phyloP scores from a whole-genome alignment of 2,888 invertebrate species.

The Leptura quadrifasciata region DNA sequence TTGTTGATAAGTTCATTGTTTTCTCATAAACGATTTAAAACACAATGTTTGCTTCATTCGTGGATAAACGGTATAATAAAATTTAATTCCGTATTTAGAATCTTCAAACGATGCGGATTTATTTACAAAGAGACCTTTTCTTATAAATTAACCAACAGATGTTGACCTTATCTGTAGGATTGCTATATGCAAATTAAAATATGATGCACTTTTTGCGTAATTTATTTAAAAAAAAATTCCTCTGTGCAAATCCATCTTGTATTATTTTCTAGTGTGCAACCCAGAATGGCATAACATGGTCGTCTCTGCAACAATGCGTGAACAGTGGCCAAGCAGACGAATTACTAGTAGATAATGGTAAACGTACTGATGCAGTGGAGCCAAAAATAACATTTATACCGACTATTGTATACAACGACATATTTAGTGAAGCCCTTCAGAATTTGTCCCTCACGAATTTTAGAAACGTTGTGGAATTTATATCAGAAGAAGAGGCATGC shows the following conservation, averaged over 20 bases:
- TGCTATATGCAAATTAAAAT: too few species aligned
- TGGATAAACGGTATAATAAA: too few species aligned
- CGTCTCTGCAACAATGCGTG: neutral
- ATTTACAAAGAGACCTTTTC: too few species aligned
- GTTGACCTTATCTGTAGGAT: too few species aligned
- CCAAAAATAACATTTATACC: slow-evolving; percentile 19
- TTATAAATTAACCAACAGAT: too few species aligned
- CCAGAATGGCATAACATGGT: neutral
- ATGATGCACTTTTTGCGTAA: too few species aligned
- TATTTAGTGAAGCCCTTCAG: neutral
- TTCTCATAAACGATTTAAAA: too few species aligned
- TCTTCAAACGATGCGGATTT: too few species aligned
- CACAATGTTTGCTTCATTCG: too few species aligned
- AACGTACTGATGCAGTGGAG: neutral
- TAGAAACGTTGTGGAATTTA: neutral
- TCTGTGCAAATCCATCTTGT: neutral
- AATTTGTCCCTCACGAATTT: neutral
- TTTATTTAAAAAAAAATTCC: neutral
- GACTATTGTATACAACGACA: slow-evolving; percentile 21
- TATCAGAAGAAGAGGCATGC: neutral
- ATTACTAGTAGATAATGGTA: neutral
- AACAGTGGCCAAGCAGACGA: slow-evolving; percentile 1
- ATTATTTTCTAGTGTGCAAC: slow-evolving; percentile 12
- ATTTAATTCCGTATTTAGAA: too few species aligned
- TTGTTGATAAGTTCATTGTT: too few species aligned